Conservation (phyloP, 2,113 vertebrate genomes). For the Gymnarchus niloticus region DNA sequence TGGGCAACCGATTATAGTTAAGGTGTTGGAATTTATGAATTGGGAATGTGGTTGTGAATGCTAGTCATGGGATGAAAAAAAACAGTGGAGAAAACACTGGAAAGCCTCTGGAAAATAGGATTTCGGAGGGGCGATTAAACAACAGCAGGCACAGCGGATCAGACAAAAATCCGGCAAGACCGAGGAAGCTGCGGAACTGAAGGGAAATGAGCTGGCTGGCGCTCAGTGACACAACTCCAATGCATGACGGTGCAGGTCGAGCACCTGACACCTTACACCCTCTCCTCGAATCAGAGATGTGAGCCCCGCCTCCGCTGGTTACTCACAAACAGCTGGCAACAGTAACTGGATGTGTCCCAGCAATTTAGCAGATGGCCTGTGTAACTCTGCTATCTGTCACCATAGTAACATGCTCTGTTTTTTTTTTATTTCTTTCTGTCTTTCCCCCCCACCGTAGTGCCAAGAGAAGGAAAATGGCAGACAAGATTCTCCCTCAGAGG, state of each 20-base stretch:
- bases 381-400: constrained; percentile 69
- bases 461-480: constrained; percentile 80
- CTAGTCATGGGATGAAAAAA: not conserved
- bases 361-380: constrained; percentile 73
- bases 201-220: constrained; percentile 12
- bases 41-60: not conserved
- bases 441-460: constrained; percentile 69
- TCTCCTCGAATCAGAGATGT: not conserved
- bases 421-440: constrained; percentile 46
- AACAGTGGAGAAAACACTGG: not conserved
- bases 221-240: constrained; percentile 10
- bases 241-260: not conserved
- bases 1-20: not conserved
- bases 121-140: not conserved
- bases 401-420: constrained; percentile 65
- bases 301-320: constrained; percentile 3
- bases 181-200: constrained; percentile 9
- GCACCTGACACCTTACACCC: not conserved
- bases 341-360: constrained; percentile 63
- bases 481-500: constrained; percentile 83
- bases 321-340: constrained; percentile 35
- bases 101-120: constrained; percentile 17
- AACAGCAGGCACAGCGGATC: not conserved
- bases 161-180: constrained; percentile 15
- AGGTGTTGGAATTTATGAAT: not conserved